Evolutionary conservation across 2,113 vertebrate species (phyloP), one percentile per base, ranked within the genome.

Genomic region (Rhea pennata): DNA sequence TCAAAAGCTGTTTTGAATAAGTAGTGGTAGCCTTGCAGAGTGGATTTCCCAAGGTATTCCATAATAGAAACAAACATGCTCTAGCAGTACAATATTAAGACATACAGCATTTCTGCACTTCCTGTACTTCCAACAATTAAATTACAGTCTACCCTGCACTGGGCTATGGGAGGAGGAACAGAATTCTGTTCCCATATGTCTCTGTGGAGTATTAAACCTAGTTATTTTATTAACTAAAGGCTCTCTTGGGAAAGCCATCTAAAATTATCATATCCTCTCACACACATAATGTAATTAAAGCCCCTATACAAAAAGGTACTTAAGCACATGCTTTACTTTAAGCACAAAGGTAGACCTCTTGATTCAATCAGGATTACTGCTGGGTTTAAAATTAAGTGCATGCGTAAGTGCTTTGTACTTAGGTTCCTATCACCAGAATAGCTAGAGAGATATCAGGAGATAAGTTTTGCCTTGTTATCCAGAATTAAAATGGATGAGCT

Each of bases 161-260:
- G 58, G 70, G 92, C 87, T 94, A 53, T 48, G 40, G 70, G 29
- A 91, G 84, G 87, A 95, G 92, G 90, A 94, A 88, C 70, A 92
- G 77, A 89, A 14, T 82, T 91, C 88, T 87, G 77, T 73, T 97
- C 88, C 84, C 62, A 5, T 67, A 95, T 0, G 14, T 93, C 91
- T 76, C 93, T 79, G 74, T 85, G 26, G 74, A 94, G 88, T 92
- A 87, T 96, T 96, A 94, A 94, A 94, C 80, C 84, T 91, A 89
- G 95, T 94, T 96, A 96, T 96, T 96, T 96, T 96, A 95, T 96
- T 96, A 97, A 96, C 91, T 95, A 96, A 96, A 93, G 87, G 44
- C 46, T 93, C 95, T 96, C 96, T 79, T 73, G 95, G 95, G 96
- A 96, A 82, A 91, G 53, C 88, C 93, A 95, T 92, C 93, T 93